phyloP scores from a whole-genome alignment of 2,888 invertebrate genomes.

The Aleiodes testaceus region DNA sequence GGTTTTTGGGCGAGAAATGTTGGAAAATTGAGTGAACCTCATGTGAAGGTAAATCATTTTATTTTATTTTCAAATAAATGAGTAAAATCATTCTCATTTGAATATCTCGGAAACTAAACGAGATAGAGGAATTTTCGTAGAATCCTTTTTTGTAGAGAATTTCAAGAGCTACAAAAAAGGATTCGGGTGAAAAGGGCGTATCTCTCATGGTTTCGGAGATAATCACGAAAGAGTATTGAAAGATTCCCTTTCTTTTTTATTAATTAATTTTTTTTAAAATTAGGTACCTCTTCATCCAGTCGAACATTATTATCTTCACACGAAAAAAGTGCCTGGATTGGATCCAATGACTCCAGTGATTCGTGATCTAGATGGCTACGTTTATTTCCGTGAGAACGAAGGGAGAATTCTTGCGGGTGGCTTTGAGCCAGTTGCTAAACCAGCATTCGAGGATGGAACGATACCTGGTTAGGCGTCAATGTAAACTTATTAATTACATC shows the following conservation, averaged over 20 bases:
- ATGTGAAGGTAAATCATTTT: conserved; percentile 79
- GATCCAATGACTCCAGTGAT: conserved; percentile 90
- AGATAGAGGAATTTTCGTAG: no score
- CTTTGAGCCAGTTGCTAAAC: conserved; percentile 92
- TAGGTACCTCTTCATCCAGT: conserved; percentile 90
- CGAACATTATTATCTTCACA: conserved; percentile 94
- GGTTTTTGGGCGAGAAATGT: conserved; percentile 96
- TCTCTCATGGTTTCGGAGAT: no score
- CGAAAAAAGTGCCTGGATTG: conserved; percentile 84
- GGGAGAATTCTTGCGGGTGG: conserved; percentile 92
- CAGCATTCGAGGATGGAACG: conserved; percentile 86
- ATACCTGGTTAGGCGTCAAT: conserved; percentile 75
- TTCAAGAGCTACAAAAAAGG: no score
- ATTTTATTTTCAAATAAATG: conserved; percentile 5
- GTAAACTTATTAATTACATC: conserved; percentile 36
- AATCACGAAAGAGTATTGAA: no score
- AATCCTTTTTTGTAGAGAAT: no score
- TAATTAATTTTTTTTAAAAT: conserved; percentile 21
- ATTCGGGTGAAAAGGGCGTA: no score
- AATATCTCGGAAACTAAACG: no score
- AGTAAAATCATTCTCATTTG: no score
- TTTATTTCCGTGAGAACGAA: conserved; percentile 89
- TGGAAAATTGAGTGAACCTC: conserved; percentile 88
- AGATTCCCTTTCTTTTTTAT: no score
- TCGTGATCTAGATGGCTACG: conserved; percentile 89